These are phyloP conservation scores for Catamblyrhynchus diadema DNA, from an alignment of 2,797 vertebrate species.

Conservation along the genomic window DNA sequence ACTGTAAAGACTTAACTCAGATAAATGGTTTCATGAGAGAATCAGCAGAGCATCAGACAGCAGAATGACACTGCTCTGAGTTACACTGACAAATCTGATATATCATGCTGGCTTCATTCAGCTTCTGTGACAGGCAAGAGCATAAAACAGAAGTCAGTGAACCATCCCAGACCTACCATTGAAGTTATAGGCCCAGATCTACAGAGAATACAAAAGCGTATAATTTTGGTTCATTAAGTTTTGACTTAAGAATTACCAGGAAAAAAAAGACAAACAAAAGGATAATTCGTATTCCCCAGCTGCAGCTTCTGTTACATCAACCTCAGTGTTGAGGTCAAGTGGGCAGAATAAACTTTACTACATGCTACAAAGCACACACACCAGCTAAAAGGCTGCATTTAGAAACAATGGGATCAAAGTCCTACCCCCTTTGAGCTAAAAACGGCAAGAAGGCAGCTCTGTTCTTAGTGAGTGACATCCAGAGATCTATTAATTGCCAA, in stretches of 20 bases:
- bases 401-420: not conserved
- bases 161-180: not conserved
- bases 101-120: not conserved
- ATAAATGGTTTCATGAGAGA: not conserved
- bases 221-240: not conserved
- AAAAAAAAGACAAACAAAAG: not conserved
- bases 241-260: not conserved
- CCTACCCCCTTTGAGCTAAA: not conserved
- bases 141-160: not conserved
- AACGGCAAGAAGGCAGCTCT: not conserved
- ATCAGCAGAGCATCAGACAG: not conserved
- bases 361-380: not conserved
- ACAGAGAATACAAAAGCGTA: not conserved
- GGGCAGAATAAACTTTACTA: not conserved
- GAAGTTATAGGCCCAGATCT: not conserved
- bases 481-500: not conserved
- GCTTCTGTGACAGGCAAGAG: not conserved
- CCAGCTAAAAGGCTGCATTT: not conserved
- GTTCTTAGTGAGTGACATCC: not conserved
- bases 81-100: not conserved
- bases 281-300: not conserved
- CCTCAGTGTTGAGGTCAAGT: not conserved
- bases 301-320: slow-evolving; percentile 14
- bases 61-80: not conserved
- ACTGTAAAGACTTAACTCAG: not conserved